Base-by-base conservation (phyloP, 2,797 vertebrate species). In the Neostethus bicornis region DNA sequence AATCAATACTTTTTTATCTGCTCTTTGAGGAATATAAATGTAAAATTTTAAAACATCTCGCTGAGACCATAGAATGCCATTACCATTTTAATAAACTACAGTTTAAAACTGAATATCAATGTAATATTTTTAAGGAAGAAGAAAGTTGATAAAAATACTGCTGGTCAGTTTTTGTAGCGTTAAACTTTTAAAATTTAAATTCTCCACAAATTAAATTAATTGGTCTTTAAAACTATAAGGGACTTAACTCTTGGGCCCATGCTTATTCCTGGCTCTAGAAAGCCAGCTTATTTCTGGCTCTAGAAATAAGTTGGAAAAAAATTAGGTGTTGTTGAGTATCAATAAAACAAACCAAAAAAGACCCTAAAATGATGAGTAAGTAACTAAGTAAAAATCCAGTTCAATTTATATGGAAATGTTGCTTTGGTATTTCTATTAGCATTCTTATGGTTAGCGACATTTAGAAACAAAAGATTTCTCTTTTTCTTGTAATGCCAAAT, bases 1-100 rank as follows among this genome's bases (percentile, higher is more conserved):
- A 68, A 69, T 59, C 65, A 69, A 43, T 59, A 62, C 51, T 74
- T 70, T 74, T 70, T 61, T 63, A 83, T 66, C 53, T 70, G 61
- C 56, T 63, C 70, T 52, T 73, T 45, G 79, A 67, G 61, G 17
- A 31, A 49, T 61, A 43, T 61, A 74, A 65, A 31, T 57, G 48
- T 67, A 66, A 61, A 55, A 44, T 78, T 68, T 74, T 37, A 70
- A 67, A 70, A 57, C 31, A 66, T 68, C 32, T 57, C 58, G 43
- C 16, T 31, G 51, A 49, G 43, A 74, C 50, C 63, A 64, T 35
- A 61, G 51, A 58, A 26, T 26, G 52, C 59, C 23, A 58, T 56
- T 21, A 69, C 43, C 31, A 41, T 38, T 43, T 52, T 63, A 73
- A 62, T 39, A n/a, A 58, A 68, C 34, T 72, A 49, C 60, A 63